Percentiles rank a stretch among this genome's conserved stretches.
These are phyloP conservation scores for Cataglyphis rosenhaueri DNA, from an alignment of 2,888 invertebrate genomes.

Conservation along the genomic window DNA sequence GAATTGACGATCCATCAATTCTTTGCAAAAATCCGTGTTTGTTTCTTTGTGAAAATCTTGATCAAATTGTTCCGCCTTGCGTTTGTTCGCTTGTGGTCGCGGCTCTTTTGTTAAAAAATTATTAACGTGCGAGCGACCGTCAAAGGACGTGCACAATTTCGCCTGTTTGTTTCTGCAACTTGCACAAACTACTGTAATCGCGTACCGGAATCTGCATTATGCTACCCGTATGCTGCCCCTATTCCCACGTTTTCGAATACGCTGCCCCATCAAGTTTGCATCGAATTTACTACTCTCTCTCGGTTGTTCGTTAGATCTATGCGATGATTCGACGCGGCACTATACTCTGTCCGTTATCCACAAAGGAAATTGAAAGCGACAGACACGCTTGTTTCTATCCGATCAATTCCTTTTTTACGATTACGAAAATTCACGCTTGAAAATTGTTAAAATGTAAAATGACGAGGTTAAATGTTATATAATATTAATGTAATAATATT, in stretches of 20 bases:
- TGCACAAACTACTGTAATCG: slow-evolving; percentile 59
- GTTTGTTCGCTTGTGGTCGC: slow-evolving; percentile 3
- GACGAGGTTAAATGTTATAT: not conserved
- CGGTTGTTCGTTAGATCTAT: slow-evolving; percentile 44
- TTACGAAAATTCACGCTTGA: slow-evolving; percentile 20
- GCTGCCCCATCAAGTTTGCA: slow-evolving; percentile 64
- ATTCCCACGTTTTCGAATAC: slow-evolving; percentile 10
- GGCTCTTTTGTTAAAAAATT: slow-evolving; percentile 62
- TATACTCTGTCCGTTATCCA: not conserved
- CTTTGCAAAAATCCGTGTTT: not conserved
- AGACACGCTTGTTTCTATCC: slow-evolving; percentile 4
- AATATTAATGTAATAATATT: not conserved
- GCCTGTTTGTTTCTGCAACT: slow-evolving; percentile 44
- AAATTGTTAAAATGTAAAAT: not conserved
- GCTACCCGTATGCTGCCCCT: slow-evolving; percentile 57
- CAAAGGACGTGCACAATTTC: slow-evolving; percentile 67
- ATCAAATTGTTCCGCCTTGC: not conserved
- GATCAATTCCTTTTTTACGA: slow-evolving; percentile 31
- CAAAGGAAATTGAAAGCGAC: slow-evolving; percentile 50
- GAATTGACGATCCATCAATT: slow-evolving; percentile 18
- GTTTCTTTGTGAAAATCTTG: slow-evolving; percentile 11
- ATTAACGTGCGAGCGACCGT: slow-evolving; percentile 56
- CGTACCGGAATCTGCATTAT: slow-evolving; percentile 58
- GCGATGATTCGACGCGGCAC: slow-evolving; percentile 16
- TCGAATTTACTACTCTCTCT: slow-evolving; percentile 45